Evolutionary conservation across 2,888 invertebrate genomes (phyloP).

Genomic region (Epirrhoe tristata): DNA sequence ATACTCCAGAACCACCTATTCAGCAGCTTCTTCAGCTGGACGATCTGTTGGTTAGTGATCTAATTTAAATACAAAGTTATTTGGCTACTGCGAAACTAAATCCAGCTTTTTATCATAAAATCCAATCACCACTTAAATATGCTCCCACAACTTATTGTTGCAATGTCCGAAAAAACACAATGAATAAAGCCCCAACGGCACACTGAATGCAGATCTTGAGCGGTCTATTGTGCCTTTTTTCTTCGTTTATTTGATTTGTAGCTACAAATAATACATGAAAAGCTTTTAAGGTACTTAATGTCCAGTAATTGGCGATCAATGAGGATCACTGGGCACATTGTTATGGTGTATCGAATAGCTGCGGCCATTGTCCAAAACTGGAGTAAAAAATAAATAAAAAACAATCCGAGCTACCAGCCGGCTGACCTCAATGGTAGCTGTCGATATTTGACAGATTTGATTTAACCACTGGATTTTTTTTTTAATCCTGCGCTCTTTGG

Average conservation of each 20-base stretch:
- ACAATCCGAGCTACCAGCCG: conserved; percentile 67
- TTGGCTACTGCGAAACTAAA: not conserved
- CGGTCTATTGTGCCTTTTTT: conserved; percentile 72
- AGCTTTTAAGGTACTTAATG: conserved; percentile 84
- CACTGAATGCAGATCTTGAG: conserved; percentile 75
- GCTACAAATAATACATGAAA: conserved; percentile 82
- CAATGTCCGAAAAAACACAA: conserved; percentile 67
- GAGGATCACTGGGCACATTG: conserved; percentile 85
- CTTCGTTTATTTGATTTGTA: conserved; percentile 80
- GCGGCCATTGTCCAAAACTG: conserved; percentile 68
- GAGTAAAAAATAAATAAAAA: conserved; percentile 70
- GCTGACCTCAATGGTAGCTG: conserved; percentile 69
- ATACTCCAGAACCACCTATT: too few species aligned
- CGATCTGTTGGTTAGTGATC: too few species aligned
- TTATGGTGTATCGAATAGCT: conserved; percentile 75
- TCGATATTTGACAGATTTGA: conserved; percentile 69
- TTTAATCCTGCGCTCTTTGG: conserved; percentile 31
- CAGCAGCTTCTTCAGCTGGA: too few species aligned
- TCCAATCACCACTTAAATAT: conserved; percentile 58
- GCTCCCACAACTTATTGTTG: conserved; percentile 63
- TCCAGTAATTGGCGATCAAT: conserved; percentile 86
- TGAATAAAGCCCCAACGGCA: conserved; percentile 68
- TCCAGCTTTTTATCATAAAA: conserved; percentile 54
- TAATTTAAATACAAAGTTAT: not conserved
- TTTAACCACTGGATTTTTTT: conserved; percentile 41